phyloP scores from a whole-genome alignment of 1,140 invertebrate species.

The Phymastichus coffea region DNA sequence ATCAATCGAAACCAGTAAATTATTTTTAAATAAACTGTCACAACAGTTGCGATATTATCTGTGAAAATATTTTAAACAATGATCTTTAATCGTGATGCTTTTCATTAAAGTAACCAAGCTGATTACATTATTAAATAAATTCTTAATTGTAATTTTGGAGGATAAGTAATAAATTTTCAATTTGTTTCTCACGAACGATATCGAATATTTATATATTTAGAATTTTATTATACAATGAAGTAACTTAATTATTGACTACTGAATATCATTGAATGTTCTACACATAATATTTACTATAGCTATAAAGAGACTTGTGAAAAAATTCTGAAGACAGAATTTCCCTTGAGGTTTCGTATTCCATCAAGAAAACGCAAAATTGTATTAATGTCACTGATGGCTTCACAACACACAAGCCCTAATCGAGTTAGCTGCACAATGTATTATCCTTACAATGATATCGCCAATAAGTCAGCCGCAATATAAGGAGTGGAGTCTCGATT shows the following conservation, averaged over 20 bases:
- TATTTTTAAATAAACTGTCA: too few relatives aligned
- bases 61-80: too few relatives aligned
- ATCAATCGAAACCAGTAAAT: too few relatives aligned
- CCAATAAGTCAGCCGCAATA: constrained; percentile 3
- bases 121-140: too few relatives aligned
- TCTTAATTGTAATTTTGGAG: too few relatives aligned
- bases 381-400: constrained; percentile 10
- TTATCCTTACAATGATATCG: constrained; percentile 2
- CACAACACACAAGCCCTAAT: constrained; percentile 1
- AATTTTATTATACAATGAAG: background rate
- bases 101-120: too few relatives aligned
- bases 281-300: background rate
- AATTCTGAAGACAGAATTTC: constrained; percentile 6
- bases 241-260: background rate
- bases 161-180: too few relatives aligned
- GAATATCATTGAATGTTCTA: background rate
- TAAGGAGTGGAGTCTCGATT: constrained; percentile 13
- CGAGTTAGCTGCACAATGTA: constrained; percentile 8
- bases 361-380: constrained; percentile 19
- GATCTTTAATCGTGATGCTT: too few relatives aligned
- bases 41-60: too few relatives aligned
- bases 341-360: constrained; percentile 8
- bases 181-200: too few relatives aligned
- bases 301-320: background rate
- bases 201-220: too few relatives aligned